These are phyloP conservation scores for Catharus ustulatus DNA, from an alignment of 2,797 vertebrate species.

Conservation along the genomic window DNA sequence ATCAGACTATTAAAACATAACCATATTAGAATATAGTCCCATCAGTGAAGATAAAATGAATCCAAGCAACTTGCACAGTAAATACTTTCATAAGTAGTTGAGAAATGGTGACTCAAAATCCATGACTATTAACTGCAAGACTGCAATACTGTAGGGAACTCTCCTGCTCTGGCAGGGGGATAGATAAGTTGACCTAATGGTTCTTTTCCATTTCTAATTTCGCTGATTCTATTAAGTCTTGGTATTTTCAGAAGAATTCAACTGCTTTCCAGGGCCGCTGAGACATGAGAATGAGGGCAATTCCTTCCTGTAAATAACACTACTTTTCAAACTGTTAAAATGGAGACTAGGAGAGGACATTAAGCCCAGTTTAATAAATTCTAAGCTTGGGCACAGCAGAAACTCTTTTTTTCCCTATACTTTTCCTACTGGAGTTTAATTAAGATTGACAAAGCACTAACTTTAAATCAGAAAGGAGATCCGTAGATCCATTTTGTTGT, in stretches of 20 bases:
- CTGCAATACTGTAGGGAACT: slow-evolving; percentile 41
- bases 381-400: slow-evolving; percentile 18
- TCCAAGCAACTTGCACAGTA: not conserved
- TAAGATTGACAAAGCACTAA: slow-evolving; percentile 73
- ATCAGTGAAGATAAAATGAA: slow-evolving; percentile 25
- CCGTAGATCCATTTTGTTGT: slow-evolving; percentile 77
- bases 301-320: slow-evolving; percentile 67
- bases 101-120: not conserved
- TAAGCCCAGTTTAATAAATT: slow-evolving; percentile 58
- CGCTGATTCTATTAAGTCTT: slow-evolving; percentile 53
- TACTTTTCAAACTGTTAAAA: slow-evolving; percentile 61
- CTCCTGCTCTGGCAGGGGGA: slow-evolving; percentile 13
- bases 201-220: slow-evolving; percentile 67
- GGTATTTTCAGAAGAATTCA: slow-evolving; percentile 43
- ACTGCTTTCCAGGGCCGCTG: slow-evolving; percentile 32
- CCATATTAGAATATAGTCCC: not conserved
- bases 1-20: not conserved
- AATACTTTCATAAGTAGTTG: slow-evolving; percentile 8
- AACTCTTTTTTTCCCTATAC: not conserved
- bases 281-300: slow-evolving; percentile 50
- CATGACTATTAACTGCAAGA: slow-evolving; percentile 36
- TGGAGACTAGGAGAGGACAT: not conserved
- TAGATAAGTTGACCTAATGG: slow-evolving; percentile 49
- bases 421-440: slow-evolving; percentile 69
- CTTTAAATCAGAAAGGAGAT: slow-evolving; percentile 70